A percentile compares a stretch with the other conserved stretches of the same genome.
Evolutionary conservation across 2,113 vertebrate genomes (phyloP).

Genomic region (Dunckerocampus dactyliophorus): DNA sequence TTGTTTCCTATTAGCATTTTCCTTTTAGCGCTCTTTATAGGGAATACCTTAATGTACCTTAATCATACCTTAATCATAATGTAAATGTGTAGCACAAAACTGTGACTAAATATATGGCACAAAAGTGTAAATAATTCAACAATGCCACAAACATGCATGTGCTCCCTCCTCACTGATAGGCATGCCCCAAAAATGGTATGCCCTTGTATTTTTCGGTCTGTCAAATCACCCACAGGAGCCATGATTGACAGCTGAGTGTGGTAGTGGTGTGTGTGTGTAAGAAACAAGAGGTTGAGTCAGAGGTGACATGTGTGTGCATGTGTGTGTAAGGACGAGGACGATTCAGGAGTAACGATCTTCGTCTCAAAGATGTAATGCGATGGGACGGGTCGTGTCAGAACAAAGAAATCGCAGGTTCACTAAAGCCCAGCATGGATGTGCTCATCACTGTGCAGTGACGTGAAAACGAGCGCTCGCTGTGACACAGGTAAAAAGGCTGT

Average conservation of each 20-base stretch:
- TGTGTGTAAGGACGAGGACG: conserved; percentile 22
- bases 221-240: conserved; percentile 16
- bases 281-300: conserved; percentile 31
- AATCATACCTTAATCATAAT: not conserved
- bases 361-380: conserved; percentile 59
- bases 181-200: too few species aligned
- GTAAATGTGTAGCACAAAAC: not conserved
- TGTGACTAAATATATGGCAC: not conserved
- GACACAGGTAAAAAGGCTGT: conserved; percentile 4
- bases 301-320: conserved; percentile 16
- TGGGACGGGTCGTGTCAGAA: conserved; percentile 60
- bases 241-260: conserved; percentile 39
- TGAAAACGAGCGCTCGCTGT: not conserved
- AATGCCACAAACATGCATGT: not conserved
- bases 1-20: not conserved
- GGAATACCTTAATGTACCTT: not conserved
- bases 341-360: conserved; percentile 55
- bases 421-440: conserved; percentile 12
- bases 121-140: conserved; percentile 5
- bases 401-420: conserved; percentile 40
- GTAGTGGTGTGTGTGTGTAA: conserved; percentile 12
- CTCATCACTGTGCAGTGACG: not conserved
- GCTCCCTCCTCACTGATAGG: not conserved
- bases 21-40: not conserved
- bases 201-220: conserved; percentile 16